A percentile compares a stretch with the other conserved stretches of the same genome.
Evolutionary conservation across 2,113 vertebrate genomes (phyloP).

Genomic region (Lamprotornis superbus): DNA sequence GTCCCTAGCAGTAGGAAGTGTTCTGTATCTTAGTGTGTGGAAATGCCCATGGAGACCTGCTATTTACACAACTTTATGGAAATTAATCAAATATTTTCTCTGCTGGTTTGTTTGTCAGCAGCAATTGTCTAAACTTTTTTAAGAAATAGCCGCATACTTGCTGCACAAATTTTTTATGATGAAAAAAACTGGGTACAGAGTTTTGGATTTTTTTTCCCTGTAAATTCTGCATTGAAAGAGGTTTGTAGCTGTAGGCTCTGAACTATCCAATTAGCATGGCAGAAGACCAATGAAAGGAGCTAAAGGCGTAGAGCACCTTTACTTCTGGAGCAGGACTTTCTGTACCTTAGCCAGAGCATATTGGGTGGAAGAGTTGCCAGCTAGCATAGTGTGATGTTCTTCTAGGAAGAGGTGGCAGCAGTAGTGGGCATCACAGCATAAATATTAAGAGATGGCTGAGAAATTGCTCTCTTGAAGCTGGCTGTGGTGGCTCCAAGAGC

Average conservation of each 20-base stretch:
- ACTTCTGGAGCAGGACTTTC: neutral
- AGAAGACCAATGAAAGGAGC: neutral
- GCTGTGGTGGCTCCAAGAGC: neutral
- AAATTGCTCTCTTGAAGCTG: neutral
- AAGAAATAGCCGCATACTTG: neutral
- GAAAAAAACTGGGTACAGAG: rapidly evolving
- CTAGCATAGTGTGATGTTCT: neutral
- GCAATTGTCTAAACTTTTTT: neutral
- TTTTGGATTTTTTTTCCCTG: neutral
- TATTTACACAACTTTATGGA: neutral
- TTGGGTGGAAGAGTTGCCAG: neutral
- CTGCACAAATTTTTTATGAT: neutral
- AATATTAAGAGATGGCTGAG: neutral
- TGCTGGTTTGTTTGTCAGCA: neutral
- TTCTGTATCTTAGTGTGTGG: neutral
- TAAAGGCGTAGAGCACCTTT: neutral
- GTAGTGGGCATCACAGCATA: neutral
- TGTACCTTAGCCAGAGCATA: neutral
- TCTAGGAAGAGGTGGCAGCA: neutral
- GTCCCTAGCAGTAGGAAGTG: neutral
- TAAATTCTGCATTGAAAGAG: neutral
- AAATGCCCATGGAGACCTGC: neutral
- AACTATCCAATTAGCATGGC: neutral
- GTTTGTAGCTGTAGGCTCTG: neutral
- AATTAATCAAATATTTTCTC: neutral